Conservation (phyloP, 2,113 vertebrate genomes). For the Albula goreensis region DNA sequence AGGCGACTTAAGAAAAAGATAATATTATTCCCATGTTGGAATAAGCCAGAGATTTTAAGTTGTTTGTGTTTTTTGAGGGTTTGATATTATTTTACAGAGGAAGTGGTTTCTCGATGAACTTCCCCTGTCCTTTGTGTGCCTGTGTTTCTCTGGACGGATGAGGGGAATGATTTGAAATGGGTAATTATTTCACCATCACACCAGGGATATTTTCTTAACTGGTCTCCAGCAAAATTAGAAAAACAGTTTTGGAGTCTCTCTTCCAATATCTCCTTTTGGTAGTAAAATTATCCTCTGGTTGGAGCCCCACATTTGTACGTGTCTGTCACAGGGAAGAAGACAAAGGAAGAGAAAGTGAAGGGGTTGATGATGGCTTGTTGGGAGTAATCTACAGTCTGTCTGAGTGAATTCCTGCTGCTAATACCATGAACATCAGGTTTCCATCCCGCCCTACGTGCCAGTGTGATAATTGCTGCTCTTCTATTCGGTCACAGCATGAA, state of each 20-base stretch:
- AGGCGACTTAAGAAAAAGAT: slow-evolving; percentile 26
- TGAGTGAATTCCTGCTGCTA: neutral
- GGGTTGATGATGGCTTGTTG: neutral
- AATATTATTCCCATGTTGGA: slow-evolving; percentile 24
- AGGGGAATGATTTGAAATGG: slow-evolving; percentile 19
- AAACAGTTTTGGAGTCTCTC: neutral
- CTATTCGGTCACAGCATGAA: neutral
- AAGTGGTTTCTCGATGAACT: slow-evolving; percentile 24
- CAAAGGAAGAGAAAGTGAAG: slow-evolving; percentile 26
- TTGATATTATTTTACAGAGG: slow-evolving; percentile 38
- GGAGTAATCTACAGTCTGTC: neutral
- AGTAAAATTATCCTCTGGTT: neutral
- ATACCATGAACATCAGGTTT: neutral
- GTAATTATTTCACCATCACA: slow-evolving; percentile 3
- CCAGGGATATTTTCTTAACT: slow-evolving; percentile 24
- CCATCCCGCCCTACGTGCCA: neutral
- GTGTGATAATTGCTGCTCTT: neutral
- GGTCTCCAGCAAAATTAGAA: slow-evolving; percentile 9
- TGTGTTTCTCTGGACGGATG: slow-evolving; percentile 16
- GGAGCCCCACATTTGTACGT: neutral
- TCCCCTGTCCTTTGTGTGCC: slow-evolving; percentile 28
- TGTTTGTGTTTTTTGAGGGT: slow-evolving; percentile 30
- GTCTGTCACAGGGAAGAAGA: neutral
- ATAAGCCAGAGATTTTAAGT: neutral
- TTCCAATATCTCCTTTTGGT: neutral